Evolutionary conservation across 2,888 invertebrate genomes (phyloP), one percentile per base, ranked within the genome.

Genomic region (Ectemnius cavifrons): DNA sequence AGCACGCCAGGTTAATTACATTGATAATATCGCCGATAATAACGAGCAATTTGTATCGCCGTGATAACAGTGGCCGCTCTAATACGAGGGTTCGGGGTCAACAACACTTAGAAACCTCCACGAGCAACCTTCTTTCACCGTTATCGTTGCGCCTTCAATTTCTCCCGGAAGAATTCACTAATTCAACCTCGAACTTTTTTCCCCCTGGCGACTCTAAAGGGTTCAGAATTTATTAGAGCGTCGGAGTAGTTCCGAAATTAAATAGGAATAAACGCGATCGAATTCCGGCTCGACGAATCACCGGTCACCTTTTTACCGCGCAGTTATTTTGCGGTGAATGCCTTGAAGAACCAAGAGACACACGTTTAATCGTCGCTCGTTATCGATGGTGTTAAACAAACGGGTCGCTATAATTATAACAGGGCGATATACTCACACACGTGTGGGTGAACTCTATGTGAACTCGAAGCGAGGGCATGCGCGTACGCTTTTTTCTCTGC

Each of bases 371-470:
- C 77, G 76, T 72, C 74, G 77, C 82, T 82, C 75, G 82, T 85
- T 84, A 86, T 86, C 81, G 80, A 63, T 14, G 2, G 58, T 46
- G 71, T 71, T 77, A 77, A 82, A 78, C 74, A 73, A 80, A 84
- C 73, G 65, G 65, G 76, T 73, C 75, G 63, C 68, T 72, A 60
- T 73, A 80, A 80, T 78, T 84, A 79, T 70, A 73, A 75, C 75
- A 56, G 65, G 63, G 46, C 49, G 63, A 62, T 57, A 56, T 45
- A 37, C 46, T 27, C 28, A 23, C 28, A 18, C 23, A 45, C n/a
- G 14, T 16, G 23, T 13, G 58, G 46, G 23, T 23, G 23, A 23
- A 23, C 23, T 20, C 2, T 63, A 14, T 13, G 74, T 64, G 65
- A 69, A 52, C 61, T 71, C 64, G 63, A 64, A 63, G 71, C 20